Base-by-base conservation (phyloP, 2,113 vertebrate species). In the Mugil cephalus region DNA sequence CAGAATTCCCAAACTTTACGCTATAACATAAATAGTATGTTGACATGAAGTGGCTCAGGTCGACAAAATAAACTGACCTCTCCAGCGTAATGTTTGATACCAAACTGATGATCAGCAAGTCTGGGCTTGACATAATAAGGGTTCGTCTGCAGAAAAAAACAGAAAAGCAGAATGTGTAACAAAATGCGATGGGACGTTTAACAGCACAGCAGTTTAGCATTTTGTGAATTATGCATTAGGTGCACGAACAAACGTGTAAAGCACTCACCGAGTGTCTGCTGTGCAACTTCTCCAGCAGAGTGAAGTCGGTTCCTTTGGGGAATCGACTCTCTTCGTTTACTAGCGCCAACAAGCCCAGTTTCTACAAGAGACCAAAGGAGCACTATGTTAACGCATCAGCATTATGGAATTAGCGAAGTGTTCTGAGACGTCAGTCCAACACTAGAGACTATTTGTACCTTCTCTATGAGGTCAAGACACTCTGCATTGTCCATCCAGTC, bases 401-500 rank as follows among this genome's bases (percentile, higher is more conserved):
- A 14, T 56, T 15, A 60, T 50, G 12, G 46, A 66, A 76, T 59
- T 46, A 60, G 35, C 52, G 38, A 17, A 59, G n/a, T 35, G 59
- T 65, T 75, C 56, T 35, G 35, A 60, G 7, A 64, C 67, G 35
- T 51, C 30, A 30, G 46, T 45, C 30, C n/a, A 30, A 30, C 24
- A 30, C 24, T 30, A 30, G 24, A 30, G 24, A 30, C 24, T 30
- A 30, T 30, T 30, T 30, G 24, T 30, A 97, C 96, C 94, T 98
- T 98, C 85, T 98, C 96, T 30, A 98, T 96, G 14, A 98, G 96
- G 81, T 98, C 96, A 78, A 98, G 91, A 81, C 96, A 98, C 75
- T 98, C 96, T 39, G 96, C 96, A 10, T 98, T 98, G 87, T 98
- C 96, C 96, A 98, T 97, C 96, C 96, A 98, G 91, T 97, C 96